Base-by-base conservation (phyloP, 64 coral and sea anemone species). In the Stylophora pistillata region DNA sequence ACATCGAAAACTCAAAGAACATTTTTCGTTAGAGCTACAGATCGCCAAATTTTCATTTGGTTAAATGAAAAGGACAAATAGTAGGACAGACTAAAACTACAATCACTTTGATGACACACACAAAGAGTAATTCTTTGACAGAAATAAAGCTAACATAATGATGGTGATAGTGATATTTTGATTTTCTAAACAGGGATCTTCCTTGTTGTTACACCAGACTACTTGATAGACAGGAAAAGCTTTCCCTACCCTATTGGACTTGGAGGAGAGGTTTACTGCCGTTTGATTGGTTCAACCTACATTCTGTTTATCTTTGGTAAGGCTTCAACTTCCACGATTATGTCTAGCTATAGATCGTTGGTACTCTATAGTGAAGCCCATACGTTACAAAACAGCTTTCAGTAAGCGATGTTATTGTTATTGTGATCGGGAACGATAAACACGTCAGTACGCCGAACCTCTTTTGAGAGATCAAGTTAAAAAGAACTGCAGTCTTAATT, bases 271-370 rank as follows among this genome's bases (percentile, higher is more conserved):
- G 72, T 89, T 4, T 89, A 80, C 76, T 89, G 88, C 29, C 88
- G 77, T 54, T 29, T 89, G 64, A 72, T 89, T 58, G 88, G 88
- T 53, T 89, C 88, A 79, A 89, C 88, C 12, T 89, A 89, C 77
- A 89, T 89, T 11, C 77, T 89, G 25, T 89, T 81, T 10, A 89
- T 89, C 28, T 89, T 89, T 78, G 77, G 88, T 6, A 89, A 89
- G 21, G 88, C 88, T 13, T 89, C 88, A 11, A 89, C 75, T 1
- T 53, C 74, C 17, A 89, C 88, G 13, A 89, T 89, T 41, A 89
- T 89, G 88, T 89, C 55, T 89, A 21, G 88, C 88, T 18, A 89
- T 89, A 18, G 88, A 89, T 73, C 88, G 88, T 18, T 89, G 88
- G 88, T 89, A 81, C 64, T 89, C 88, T 0, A 89, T 89, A 17